Percentiles rank a stretch among this genome's conserved stretches.
phyloP scores from a whole-genome alignment of 2,797 vertebrate species.

The Orientallactaga sibirica region DNA sequence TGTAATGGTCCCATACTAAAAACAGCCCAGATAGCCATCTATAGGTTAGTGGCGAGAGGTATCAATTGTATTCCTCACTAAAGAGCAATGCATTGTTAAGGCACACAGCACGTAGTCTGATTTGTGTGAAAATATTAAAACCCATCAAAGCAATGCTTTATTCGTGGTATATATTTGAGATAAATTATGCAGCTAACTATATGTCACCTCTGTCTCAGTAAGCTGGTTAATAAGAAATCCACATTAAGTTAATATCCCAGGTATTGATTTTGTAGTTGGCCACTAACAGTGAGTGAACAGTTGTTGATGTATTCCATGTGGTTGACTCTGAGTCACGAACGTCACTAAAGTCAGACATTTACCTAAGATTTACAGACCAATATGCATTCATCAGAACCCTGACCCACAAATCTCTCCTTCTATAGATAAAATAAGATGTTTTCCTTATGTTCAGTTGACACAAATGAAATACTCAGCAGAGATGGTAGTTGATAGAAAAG shows the following conservation, averaged over 20 bases:
- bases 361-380: not conserved
- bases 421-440: not conserved
- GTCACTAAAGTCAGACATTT: not conserved
- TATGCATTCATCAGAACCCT: not conserved
- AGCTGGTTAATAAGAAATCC: not conserved
- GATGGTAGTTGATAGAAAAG: conserved; percentile 41
- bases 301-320: not conserved
- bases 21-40: not conserved
- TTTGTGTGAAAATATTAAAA: not conserved
- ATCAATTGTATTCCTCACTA: not conserved
- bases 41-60: not conserved
- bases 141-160: not conserved
- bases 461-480: conserved; percentile 51
- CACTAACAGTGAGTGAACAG: not conserved
- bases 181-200: not conserved
- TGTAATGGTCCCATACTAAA: not conserved
- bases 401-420: not conserved
- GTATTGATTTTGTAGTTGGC: not conserved
- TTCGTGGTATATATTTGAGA: not conserved
- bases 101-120: not conserved
- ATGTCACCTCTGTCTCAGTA: not conserved
- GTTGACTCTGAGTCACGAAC: conserved; percentile 27
- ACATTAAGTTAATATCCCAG: not conserved
- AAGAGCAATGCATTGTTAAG: not conserved
- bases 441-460: not conserved